These are phyloP conservation scores for Atta cephalotes DNA, from an alignment of 1,140 invertebrate genomes.

Conservation along the genomic window DNA sequence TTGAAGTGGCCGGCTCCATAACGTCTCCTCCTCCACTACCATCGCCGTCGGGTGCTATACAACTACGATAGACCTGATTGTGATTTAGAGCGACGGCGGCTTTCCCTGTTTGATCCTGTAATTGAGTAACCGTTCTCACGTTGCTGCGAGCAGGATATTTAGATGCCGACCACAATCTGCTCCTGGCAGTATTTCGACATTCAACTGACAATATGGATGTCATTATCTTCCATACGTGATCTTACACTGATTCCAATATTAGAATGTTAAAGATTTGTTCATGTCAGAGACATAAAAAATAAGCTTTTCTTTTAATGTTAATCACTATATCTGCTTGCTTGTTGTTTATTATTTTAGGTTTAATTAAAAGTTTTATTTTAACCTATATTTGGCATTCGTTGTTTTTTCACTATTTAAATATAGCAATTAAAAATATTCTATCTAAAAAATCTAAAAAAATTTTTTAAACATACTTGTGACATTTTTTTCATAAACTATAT, in stretches of 20 bases:
- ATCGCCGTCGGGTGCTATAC: slow-evolving; percentile 57
- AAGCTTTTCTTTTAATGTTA: background rate
- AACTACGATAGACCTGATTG: slow-evolving; percentile 67
- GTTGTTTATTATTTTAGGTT: background rate
- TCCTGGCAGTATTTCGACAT: slow-evolving; percentile 20
- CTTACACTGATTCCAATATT: background rate
- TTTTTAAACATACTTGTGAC: background rate
- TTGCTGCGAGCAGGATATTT: slow-evolving; percentile 47
- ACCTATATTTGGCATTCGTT: background rate
- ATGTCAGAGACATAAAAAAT: background rate
- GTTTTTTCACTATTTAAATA: background rate
- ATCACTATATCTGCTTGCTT: background rate
- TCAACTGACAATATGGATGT: slow-evolving; percentile 43
- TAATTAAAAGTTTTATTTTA: background rate
- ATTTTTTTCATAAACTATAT: slow-evolving; percentile 7
- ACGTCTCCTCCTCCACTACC: slow-evolving; percentile 47
- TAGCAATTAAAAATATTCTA: background rate
- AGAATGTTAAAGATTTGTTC: background rate
- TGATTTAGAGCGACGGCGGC: slow-evolving; percentile 79
- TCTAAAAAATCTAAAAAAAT: background rate
- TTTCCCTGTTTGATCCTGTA: slow-evolving; percentile 80
- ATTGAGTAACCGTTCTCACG: slow-evolving; percentile 74
- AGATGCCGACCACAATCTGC: slow-evolving; percentile 34
- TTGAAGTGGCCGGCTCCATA: slow-evolving; percentile 76
- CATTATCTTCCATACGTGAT: slow-evolving; percentile 23